Evolutionary conservation across 2,113 vertebrate genomes (phyloP), one percentile per base, ranked within the genome.

Genomic region (Pseudopodoces humilis): DNA sequence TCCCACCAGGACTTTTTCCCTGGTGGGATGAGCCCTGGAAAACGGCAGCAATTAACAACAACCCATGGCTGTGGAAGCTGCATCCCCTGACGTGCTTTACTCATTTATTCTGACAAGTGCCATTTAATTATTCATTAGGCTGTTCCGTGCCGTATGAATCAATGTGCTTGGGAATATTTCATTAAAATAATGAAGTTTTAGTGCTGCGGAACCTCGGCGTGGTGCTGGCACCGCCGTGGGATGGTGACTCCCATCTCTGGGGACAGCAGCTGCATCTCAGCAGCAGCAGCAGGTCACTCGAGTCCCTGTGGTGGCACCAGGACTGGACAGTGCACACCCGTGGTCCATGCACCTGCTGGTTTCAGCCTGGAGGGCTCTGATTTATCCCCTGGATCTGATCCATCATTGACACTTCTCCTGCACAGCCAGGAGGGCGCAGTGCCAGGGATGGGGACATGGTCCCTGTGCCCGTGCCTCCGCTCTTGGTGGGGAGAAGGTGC

Each of bases 101-200:
- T 81, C 89, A 27, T 89, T 89, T 94, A 88, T 92, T 92, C 90
- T 80, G 83, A 93, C 90, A 94, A 96, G 81, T 53, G 77, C 72
- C 86, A 35, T 93, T 96, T 90, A 92, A 95, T 94, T 95, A 93
- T 96, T 95, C 87, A 95, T 91, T 11, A 55, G 72, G 53, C 64
- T 63, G 71, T 56, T 95, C n/a, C 0, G 1, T 71, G 63, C 70
- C 0, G 0, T 64, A 63, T 47, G 83, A 94, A 85, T 93, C 82
- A 23, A 75, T 53, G 87, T 63, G 53, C 69, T 75, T 0, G 4
- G 71, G 84, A 90, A 55, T 68, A 47, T 95, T 94, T 86, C 1
- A 0, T 91, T 93, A 86, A 92, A 92, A 91, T 84, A 72, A 92
- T 62, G 68, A 93, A 88, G 72, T 58, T 75, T 81, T 56, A 79